These are phyloP conservation scores for Sesia bembeciformis DNA, from an alignment of 2,888 invertebrate genomes.

Conservation along the genomic window DNA sequence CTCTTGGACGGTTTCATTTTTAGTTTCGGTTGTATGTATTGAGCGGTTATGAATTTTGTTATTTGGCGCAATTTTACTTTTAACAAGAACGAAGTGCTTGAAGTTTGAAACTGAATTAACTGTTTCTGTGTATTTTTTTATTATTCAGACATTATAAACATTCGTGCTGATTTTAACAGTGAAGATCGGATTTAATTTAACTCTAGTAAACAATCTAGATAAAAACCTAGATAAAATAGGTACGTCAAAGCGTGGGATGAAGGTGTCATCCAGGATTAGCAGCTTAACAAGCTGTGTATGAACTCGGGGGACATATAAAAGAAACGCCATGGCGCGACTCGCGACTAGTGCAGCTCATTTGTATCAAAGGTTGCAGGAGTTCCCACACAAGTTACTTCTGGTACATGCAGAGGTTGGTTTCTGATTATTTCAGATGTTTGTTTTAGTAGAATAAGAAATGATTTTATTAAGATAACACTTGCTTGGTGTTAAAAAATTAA, in stretches of 20 bases:
- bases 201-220: not conserved
- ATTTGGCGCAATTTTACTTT: too few species aligned
- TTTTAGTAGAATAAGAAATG: not conserved
- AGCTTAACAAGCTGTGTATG: not conserved
- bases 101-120: too few species aligned
- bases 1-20: too few species aligned
- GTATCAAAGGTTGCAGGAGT: conserved; percentile 57
- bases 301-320: not conserved
- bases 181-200: too few species aligned
- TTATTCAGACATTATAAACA: too few species aligned
- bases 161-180: too few species aligned
- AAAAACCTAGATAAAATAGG: not conserved
- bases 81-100: too few species aligned
- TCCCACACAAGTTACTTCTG: conserved; percentile 49
- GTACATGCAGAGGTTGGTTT: conserved; percentile 34
- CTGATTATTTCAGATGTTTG: not conserved
- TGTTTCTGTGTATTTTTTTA: too few species aligned
- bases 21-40: too few species aligned
- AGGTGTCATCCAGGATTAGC: conserved; percentile 1
- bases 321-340: conserved; percentile 42
- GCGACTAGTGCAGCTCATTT: conserved; percentile 55
- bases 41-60: too few species aligned
- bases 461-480: too few species aligned
- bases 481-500: too few species aligned
- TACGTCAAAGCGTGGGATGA: conserved; percentile 1